Conservation (phyloP, 2,113 vertebrate genomes). For the Thinocorus orbignyianus region DNA sequence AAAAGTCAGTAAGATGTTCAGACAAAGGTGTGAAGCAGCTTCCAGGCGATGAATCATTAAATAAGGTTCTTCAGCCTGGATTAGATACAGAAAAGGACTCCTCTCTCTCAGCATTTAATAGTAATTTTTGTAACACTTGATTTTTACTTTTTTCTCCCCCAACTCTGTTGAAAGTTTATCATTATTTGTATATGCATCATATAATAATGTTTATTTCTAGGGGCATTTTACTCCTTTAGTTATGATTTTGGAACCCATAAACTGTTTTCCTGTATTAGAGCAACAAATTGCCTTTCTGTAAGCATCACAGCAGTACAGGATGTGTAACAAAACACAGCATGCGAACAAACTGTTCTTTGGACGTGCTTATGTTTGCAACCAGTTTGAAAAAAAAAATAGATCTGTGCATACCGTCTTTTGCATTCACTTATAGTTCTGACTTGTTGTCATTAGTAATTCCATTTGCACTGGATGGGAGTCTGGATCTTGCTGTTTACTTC, state of each 20-base stretch:
- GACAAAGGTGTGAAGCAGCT: neutral
- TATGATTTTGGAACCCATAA: neutral
- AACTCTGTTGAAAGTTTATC: neutral
- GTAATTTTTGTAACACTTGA: neutral
- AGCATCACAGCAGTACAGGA: neutral
- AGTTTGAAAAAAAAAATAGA: neutral
- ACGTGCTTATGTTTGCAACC: neutral
- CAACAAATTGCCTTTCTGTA: neutral
- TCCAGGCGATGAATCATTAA: neutral
- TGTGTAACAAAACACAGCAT: neutral
- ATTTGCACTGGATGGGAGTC: neutral
- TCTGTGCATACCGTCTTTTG: neutral
- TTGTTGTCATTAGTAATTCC: conserved; percentile 18
- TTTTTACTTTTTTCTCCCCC: neutral
- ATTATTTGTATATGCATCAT: neutral
- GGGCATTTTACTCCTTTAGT: neutral
- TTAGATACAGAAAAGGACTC: neutral
- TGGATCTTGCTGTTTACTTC: neutral
- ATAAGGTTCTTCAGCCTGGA: neutral
- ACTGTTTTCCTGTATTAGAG: neutral
- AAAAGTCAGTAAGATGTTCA: neutral
- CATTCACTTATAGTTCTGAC: neutral
- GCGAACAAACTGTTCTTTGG: neutral
- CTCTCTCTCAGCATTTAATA: neutral
- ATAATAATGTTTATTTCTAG: neutral